Evolutionary conservation across 23 tunicate species (phyloP), one percentile per base, ranked within the genome.

Genomic region (Trididemnum miniatum): DNA sequence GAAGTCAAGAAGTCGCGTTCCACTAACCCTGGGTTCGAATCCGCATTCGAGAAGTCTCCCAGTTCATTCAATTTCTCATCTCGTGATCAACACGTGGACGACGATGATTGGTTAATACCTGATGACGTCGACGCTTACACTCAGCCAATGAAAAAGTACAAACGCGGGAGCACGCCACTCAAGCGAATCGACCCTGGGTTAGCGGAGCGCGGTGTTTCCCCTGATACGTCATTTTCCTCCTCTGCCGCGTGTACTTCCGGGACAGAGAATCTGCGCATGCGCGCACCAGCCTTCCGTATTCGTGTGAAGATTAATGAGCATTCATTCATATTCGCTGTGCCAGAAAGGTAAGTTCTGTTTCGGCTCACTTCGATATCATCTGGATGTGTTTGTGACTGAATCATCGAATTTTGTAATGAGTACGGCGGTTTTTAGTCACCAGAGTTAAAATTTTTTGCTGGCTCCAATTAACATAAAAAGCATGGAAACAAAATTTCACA

Each of bases 281-380:
- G 1, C 24, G 54, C 36, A 33, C 24, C 71, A 18, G 49, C 26
- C 29, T 40, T 35, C n/a, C 84, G 76, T n/a, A 51, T 88, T 1
- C 65, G 54, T 34, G 87, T 88, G 2, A 76, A 88, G 35, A 67
- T 88, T 39, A 77, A 83, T 35, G 93, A 86, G 2, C 85, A 67
- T 12, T 40, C 38, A 32, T 88, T 88, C 30, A 34, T 82, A 59
- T 34, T 88, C 32, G 83, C 71, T 0, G 87, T 88, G 0, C 87
- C 93, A 0, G 93, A 73, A 51, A 82, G 86, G 93, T 88, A 31
- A 82, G 86, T 26, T n/a, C n/a, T n/a, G n/a, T n/a, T n/a, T n/a
- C n/a, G n/a, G n/a, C n/a, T n/a, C n/a, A n/a, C n/a, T n/a, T n/a
- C n/a, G n/a, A n/a, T n/a, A n/a, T n/a, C n/a, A n/a, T n/a, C n/a